Conservation (phyloP, 2,113 vertebrate species). For the Urocynchramus pylzowi region DNA sequence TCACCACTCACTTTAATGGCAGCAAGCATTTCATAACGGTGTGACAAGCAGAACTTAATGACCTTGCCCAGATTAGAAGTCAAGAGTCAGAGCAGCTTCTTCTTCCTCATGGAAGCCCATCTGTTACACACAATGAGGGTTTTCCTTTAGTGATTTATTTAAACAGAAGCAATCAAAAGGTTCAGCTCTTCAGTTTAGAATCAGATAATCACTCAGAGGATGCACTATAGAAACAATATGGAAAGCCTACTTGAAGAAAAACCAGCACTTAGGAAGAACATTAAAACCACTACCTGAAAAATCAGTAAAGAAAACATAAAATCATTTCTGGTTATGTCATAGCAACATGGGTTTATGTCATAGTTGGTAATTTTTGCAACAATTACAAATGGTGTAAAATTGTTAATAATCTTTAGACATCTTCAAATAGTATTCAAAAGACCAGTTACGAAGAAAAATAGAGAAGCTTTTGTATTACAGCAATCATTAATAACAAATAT, state of each 20-base stretch:
- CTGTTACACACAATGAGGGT: background rate
- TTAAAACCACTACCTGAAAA: background rate
- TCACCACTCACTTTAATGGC: background rate
- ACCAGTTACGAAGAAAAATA: background rate
- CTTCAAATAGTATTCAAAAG: background rate
- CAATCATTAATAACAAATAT: background rate
- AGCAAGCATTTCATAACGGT: background rate
- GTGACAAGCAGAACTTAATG: background rate
- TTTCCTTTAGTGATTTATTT: constrained; percentile 30
- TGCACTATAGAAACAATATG: background rate
- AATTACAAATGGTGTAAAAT: background rate
- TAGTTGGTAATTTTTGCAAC: background rate
- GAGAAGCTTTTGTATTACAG: background rate
- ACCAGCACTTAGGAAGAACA: background rate
- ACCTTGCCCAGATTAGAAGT: background rate
- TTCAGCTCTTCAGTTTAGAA: background rate
- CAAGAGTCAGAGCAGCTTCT: background rate
- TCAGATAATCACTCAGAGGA: background rate
- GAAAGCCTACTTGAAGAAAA: background rate
- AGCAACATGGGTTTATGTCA: background rate
- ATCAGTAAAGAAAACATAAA: background rate
- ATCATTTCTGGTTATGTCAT: background rate
- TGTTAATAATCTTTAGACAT: background rate
- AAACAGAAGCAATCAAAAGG: background rate
- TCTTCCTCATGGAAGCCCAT: background rate